Evolutionary conservation across 1,140 invertebrate genomes (phyloP).

Genomic region (Sitobion miscanthi): DNA sequence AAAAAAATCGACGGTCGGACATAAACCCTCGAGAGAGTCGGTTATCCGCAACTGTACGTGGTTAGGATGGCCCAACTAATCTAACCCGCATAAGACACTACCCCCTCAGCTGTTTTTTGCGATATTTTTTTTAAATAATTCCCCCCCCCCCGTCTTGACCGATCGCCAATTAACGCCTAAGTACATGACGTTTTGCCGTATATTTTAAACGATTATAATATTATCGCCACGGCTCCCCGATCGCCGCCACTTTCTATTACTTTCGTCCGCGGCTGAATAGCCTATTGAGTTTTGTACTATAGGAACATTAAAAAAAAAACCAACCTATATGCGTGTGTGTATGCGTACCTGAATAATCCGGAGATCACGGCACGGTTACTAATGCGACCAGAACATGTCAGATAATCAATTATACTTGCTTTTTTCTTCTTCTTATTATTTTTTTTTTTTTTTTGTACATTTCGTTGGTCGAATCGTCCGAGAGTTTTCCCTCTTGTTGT

Average conservation of each 20-base stretch:
- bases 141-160: background rate
- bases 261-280: slow-evolving; percentile 19
- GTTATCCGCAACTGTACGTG: background rate
- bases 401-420: slow-evolving; percentile 48
- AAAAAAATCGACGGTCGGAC: background rate
- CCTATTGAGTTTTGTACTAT: background rate
- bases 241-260: slow-evolving; percentile 28
- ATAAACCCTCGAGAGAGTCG: background rate
- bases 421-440: background rate
- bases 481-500: slow-evolving; percentile 33
- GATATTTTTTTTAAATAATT: background rate
- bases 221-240: background rate
- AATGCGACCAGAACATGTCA: slow-evolving; percentile 33
- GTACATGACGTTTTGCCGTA: background rate
- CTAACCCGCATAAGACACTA: no score
- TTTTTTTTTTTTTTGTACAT: background rate
- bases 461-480: background rate
- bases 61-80: background rate
- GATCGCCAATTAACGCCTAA: background rate
- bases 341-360: slow-evolving; percentile 6
- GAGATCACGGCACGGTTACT: slow-evolving; percentile 26
- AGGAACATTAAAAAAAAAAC: background rate
- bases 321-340: no score
- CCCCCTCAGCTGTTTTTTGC: background rate
- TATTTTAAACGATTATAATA: slow-evolving; percentile 8